Percentiles rank a stretch among this genome's conserved stretches.
phyloP scores from a whole-genome alignment of 2,113 vertebrate genomes.

The Syrmaticus mikado region DNA sequence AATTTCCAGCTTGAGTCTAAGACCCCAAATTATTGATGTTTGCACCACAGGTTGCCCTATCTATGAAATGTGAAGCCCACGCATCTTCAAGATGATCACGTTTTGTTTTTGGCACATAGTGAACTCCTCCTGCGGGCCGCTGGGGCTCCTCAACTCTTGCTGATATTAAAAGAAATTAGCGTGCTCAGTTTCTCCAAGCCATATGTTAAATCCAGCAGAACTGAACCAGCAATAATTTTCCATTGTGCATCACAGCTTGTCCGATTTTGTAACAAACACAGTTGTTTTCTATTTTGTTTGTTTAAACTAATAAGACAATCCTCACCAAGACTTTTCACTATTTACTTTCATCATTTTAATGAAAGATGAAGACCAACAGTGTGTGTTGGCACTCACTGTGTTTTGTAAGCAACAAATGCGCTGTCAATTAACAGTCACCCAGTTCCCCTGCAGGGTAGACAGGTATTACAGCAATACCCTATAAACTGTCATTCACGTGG shows the following conservation, averaged over 20 bases:
- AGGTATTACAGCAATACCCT: background rate
- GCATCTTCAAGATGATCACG: background rate
- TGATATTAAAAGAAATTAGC: background rate
- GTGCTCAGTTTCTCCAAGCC: background rate
- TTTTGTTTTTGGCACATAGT: background rate
- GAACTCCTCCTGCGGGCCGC: background rate
- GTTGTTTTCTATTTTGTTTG: rapidly evolving
- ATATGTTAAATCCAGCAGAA: background rate
- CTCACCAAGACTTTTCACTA: background rate
- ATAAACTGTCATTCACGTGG: background rate
- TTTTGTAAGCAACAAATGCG: background rate
- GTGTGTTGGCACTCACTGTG: background rate
- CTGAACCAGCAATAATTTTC: rapidly evolving
- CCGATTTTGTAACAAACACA: rapidly evolving
- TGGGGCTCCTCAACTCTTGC: background rate
- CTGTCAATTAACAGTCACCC: background rate
- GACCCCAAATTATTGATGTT: background rate
- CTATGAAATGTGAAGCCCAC: background rate
- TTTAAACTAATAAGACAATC: rapidly evolving
- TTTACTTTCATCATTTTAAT: background rate
- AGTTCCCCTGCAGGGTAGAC: rapidly evolving
- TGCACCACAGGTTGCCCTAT: background rate
- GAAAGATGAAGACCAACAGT: rapidly evolving
- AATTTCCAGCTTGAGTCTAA: background rate
- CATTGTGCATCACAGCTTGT: background rate